phyloP scores from a whole-genome alignment of 2,888 invertebrate genomes.

The Troides aeacus region DNA sequence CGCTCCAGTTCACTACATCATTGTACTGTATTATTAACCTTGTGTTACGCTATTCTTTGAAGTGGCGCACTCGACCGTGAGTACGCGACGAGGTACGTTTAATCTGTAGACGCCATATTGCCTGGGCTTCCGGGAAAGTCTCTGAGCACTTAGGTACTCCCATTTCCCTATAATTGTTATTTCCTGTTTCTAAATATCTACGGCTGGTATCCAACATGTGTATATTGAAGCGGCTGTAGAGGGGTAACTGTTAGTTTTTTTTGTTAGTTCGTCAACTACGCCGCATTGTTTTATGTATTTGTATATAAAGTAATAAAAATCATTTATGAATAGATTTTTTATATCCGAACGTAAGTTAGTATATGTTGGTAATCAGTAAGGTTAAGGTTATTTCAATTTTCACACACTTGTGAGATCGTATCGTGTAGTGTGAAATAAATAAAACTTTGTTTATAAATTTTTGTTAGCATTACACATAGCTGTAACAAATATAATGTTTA shows the following conservation, averaged over 20 bases:
- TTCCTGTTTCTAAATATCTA: slow-evolving; percentile 8
- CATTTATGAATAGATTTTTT: not conserved
- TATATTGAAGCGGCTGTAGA: not conserved
- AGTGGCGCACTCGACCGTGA: slow-evolving; percentile 30
- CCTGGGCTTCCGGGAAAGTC: slow-evolving; percentile 24
- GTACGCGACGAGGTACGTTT: slow-evolving; percentile 21
- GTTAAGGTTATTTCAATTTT: slow-evolving; percentile 24
- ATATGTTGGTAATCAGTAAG: not conserved
- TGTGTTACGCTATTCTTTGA: slow-evolving; percentile 25
- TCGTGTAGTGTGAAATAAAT: slow-evolving; percentile 7
- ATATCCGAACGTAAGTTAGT: slow-evolving; percentile 3
- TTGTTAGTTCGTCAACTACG: not conserved
- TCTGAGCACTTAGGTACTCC: slow-evolving; percentile 2
- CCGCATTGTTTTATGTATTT: not conserved
- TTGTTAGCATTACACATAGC: not conserved
- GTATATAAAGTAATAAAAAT: not conserved
- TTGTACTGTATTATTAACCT: slow-evolving; percentile 28
- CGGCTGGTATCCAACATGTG: not conserved
- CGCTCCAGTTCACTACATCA: slow-evolving; percentile 11
- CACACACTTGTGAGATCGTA: slow-evolving; percentile 4
- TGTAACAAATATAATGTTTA: not conserved
- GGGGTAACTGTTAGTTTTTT: not conserved
- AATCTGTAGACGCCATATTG: slow-evolving; percentile 24
- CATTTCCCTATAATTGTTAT: slow-evolving; percentile 24
- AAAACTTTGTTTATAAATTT: slow-evolving; percentile 1